Base-by-base conservation (phyloP, 1,140 invertebrate species). In the Drosophila littoralis region DNA sequence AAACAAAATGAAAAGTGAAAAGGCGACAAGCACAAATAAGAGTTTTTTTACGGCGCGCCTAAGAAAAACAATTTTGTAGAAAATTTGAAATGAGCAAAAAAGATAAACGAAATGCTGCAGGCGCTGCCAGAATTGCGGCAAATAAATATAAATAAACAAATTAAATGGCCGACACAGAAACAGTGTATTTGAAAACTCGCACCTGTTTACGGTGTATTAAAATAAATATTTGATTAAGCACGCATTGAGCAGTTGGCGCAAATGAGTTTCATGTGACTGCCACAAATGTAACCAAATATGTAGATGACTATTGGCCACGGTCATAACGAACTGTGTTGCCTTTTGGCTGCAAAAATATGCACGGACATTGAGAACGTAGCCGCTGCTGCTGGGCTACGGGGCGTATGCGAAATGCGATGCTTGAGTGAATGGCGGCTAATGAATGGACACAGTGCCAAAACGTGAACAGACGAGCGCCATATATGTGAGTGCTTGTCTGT, bases 201-300 rank as follows among this genome's bases (percentile, higher is more conserved):
- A 83, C 77, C 81, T 84, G 81, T 63, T 83, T 55, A 51, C 42
- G 35, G 57, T 55, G 63, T 61, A 58, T 65, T 66, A 52, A 60
- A 80, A 77, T 83, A 83, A 83, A 83, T 83, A 83, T 83, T 83
- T 84, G 75, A 84, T 84, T 84, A 80, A 75, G 68, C 59, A 55
- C 17, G 54, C 45, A 42, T 42, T 28, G 36, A 59, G 42, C 36
- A 36, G 6, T 17, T 7, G n/a, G 32, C 33, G 38, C 28, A 76
- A 79, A 79, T 84, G 72, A 79, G 72, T 77, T 84, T 77, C 52
- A 52, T 43, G 43, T 67, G 38, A 17, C 58, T 12, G 36, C 73
- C 50, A 40, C 60, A 77, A 77, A 81, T 77, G 79, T 82, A 77
- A 82, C 79, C 79, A 58, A 78, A 78, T 81, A 77, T 68, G 35